Percentiles rank a stretch among this genome's conserved stretches.
Evolutionary conservation across 2,888 invertebrate genomes (phyloP).

Genomic region (Melipona beecheii): DNA sequence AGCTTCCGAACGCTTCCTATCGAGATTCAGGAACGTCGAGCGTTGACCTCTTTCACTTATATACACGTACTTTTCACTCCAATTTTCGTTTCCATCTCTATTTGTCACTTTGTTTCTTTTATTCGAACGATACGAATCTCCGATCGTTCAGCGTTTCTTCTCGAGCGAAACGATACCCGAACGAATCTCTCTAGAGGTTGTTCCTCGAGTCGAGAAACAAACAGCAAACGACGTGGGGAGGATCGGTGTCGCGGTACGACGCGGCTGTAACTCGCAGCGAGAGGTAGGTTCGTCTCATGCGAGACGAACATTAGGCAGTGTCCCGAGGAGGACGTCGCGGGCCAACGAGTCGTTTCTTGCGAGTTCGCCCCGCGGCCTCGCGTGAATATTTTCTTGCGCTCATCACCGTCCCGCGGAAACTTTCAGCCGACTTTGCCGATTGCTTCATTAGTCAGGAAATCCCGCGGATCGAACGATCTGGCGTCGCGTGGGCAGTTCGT

Average conservation of each 20-base stretch:
- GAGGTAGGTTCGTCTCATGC: conserved; percentile 63
- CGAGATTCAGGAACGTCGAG: not conserved
- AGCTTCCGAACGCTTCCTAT: conserved; percentile 24
- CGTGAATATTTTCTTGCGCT: conserved; percentile 69
- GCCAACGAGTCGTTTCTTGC: conserved; percentile 63
- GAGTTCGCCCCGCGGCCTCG: conserved; percentile 29
- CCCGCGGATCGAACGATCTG: conserved; percentile 29
- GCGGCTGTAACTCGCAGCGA: not conserved
- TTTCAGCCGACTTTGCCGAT: conserved; percentile 43
- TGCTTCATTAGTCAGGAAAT: conserved; percentile 41
- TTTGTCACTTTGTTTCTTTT: not conserved
- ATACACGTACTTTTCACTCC: not conserved
- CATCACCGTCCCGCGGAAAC: conserved; percentile 53
- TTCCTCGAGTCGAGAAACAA: not conserved
- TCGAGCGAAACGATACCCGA: not conserved
- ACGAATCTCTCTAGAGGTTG: not conserved
- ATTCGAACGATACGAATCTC: no score
- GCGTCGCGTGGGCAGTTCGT: no score
- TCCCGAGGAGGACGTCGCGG: conserved; percentile 62
- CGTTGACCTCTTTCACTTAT: conserved; percentile 19
- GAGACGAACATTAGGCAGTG: conserved; percentile 68
- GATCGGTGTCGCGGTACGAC: not conserved
- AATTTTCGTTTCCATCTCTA: not conserved
- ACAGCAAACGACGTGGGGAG: not conserved
- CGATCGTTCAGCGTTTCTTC: not conserved